These are phyloP conservation scores for Tipula unca DNA, from an alignment of 2,888 invertebrate genomes.

Conservation along the genomic window DNA sequence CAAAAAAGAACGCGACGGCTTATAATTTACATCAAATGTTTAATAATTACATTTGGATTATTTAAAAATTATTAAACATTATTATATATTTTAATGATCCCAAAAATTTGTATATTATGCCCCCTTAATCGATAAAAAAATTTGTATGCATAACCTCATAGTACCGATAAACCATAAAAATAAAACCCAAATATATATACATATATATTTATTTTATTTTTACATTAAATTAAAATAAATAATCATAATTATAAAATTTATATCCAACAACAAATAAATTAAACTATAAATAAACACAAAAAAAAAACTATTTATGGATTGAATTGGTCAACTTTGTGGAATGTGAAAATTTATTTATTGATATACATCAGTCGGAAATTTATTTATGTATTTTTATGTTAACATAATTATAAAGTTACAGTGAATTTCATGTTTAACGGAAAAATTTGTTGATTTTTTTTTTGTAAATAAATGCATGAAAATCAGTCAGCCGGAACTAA, in stretches of 20 bases:
- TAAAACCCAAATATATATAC: neutral
- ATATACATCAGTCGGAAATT: neutral
- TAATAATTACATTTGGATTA: neutral
- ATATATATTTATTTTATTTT: neutral
- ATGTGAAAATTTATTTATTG: conserved; percentile 8
- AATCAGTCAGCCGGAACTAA: neutral
- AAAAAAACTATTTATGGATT: neutral
- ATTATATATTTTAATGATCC: neutral
- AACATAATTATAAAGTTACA: neutral
- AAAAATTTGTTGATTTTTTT: neutral
- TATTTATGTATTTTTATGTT: neutral
- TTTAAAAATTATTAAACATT: neutral
- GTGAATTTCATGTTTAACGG: neutral
- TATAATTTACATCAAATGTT: neutral
- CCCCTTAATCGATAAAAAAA: neutral
- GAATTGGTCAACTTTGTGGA: neutral
- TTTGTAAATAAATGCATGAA: neutral
- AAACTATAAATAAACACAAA: neutral
- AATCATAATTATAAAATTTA: neutral
- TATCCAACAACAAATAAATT: neutral
- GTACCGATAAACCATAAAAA: neutral
- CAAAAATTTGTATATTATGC: neutral
- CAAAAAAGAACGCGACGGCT: neutral
- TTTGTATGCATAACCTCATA: neutral
- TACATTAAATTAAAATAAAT: neutral